Base-by-base conservation (phyloP, 2,797 vertebrate species). In the Tokudaia tokunoshimensis region DNA sequence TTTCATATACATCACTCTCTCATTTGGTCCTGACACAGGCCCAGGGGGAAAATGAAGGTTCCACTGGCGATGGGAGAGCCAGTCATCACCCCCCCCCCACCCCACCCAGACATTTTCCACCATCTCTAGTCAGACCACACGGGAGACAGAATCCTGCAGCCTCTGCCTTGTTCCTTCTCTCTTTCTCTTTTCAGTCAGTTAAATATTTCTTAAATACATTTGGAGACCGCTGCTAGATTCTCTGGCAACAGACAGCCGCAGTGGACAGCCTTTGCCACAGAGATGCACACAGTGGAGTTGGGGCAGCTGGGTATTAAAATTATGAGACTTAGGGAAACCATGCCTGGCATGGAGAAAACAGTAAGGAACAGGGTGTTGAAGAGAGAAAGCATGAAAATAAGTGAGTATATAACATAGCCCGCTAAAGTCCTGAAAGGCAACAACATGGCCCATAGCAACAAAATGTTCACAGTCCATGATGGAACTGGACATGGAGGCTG, bases 91-190 rank as follows among this genome's bases (percentile, higher is more conserved):
- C 44, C 34, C 24, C 10, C 34, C 14, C 19, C 59, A 19, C 34
- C 34, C 41, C 63, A 17, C 67, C 91, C 14, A 34, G 67, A 12
- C 84, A 24, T 96, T 79, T 78, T 61, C 74, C 1, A 34, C 19
- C 59, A 24, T 93, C 87, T 82, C 67, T 63, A 52, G 84, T 95
- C 89, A 84, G 55, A 83, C 81, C 84, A 80, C 83, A 70, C n/a
- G 89, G 34, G 26, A 83, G 90, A 91, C 67, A 57, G 63, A 89
- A 86, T 94, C 76, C 65, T 80, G 19, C 24, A 86, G 22, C 65
- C 79, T 88, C 80, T 89, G 29, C 87, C 74, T 70, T 74, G 41
- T 59, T 93, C 14, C 63, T 92, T 94, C 65, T 57, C 37, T 57
- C 57, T 74, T 83, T 89, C 87, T 91, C 24, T 0, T 82, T 87